Conservation (phyloP, 2,113 vertebrate genomes). For the Gracilinanus agilis region DNA sequence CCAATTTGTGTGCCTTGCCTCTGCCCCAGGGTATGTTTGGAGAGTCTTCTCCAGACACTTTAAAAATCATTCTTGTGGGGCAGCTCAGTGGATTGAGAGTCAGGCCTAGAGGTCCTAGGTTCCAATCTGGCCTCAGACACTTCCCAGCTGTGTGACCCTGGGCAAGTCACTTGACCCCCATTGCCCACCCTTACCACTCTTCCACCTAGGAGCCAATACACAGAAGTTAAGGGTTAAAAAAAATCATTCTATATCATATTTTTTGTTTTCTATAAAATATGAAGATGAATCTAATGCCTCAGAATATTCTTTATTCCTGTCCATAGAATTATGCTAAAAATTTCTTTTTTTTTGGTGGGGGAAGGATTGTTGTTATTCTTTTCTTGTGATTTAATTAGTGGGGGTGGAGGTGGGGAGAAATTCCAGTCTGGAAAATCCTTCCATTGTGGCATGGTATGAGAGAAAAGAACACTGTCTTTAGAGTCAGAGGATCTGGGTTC, state of each 20-base stretch:
- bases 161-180: too few relatives aligned
- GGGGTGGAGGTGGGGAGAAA: not conserved
- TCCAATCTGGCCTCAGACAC: too few relatives aligned
- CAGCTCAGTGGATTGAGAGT: too few relatives aligned
- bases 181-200: too few relatives aligned
- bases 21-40: conserved; percentile 31
- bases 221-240: too few relatives aligned
- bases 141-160: too few relatives aligned
- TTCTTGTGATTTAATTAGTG: not conserved
- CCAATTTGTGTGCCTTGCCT: conserved; percentile 10
- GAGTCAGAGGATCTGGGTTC: not conserved
- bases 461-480: not conserved
- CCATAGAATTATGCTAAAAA: not conserved
- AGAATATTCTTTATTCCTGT: not conserved
- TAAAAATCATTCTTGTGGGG: conserved; percentile 17
- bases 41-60: conserved; percentile 11
- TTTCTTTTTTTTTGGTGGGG: not conserved
- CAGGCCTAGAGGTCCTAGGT: too few relatives aligned
- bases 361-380: not conserved
- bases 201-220: too few relatives aligned
- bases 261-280: conserved; percentile 32
- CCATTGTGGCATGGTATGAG: not conserved
- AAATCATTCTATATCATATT: too few relatives aligned
- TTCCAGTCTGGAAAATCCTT: not conserved
- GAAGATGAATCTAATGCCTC: not conserved